Conservation (phyloP, 2,113 vertebrate genomes). For the Edolisoma coerulescens region DNA sequence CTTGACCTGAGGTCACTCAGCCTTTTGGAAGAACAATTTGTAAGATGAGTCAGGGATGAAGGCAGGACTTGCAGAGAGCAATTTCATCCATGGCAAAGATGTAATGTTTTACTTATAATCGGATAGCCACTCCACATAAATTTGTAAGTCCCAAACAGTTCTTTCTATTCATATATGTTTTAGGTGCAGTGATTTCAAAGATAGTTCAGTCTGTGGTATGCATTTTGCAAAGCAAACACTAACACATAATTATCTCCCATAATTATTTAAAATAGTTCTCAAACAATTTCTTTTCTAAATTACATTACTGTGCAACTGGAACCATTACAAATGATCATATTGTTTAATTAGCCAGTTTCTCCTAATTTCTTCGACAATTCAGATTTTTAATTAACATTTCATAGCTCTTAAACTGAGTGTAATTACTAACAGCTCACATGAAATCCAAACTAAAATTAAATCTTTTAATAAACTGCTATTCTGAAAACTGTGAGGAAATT, state of each 20-base stretch:
- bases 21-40: neutral
- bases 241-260: constrained; percentile 33
- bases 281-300: constrained; percentile 58
- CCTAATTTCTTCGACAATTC: constrained; percentile 15
- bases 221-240: constrained; percentile 30
- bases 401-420: constrained; percentile 47
- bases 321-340: constrained; percentile 49
- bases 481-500: constrained; percentile 34
- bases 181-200: neutral
- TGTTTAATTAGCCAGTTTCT: constrained; percentile 64
- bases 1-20: neutral
- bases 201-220: neutral
- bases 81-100: neutral
- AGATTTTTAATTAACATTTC: constrained; percentile 68
- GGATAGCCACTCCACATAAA: neutral
- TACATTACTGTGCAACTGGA: constrained; percentile 47
- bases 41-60: neutral
- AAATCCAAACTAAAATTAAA: constrained; percentile 52
- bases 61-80: neutral
- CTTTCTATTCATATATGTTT: neutral
- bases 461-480: constrained; percentile 29
- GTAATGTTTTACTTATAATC: neutral
- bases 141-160: neutral
- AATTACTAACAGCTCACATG: constrained; percentile 11
- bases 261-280: constrained; percentile 56